A percentile compares a stretch with the other conserved stretches of the same genome.
phyloP scores from a whole-genome alignment of 2,888 invertebrate genomes.

The Neria commutata region DNA sequence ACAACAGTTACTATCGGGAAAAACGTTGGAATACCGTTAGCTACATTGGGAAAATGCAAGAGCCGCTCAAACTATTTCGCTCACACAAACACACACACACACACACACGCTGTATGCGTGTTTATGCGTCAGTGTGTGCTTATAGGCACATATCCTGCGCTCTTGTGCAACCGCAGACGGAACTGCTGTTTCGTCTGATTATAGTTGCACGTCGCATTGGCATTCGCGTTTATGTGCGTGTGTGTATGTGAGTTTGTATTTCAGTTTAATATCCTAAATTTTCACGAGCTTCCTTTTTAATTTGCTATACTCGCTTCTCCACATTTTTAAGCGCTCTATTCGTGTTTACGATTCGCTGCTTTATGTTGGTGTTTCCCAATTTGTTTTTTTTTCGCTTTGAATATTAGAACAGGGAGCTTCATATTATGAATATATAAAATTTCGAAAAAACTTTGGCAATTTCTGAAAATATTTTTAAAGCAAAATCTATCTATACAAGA shows the following conservation, averaged over 20 bases:
- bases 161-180: constrained; percentile 42
- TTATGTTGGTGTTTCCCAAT: background rate
- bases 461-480: too few relatives aligned
- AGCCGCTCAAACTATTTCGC: too few relatives aligned
- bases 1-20: too few relatives aligned
- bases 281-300: constrained; percentile 44
- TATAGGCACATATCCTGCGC: constrained; percentile 34
- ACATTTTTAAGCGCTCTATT: too few relatives aligned
- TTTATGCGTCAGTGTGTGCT: constrained; percentile 2
- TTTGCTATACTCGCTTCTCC: too few relatives aligned
- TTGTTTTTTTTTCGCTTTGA: constrained; percentile 6
- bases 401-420: background rate
- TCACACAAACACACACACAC: too few relatives aligned
- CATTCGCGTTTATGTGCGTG: background rate
- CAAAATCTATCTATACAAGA: too few relatives aligned
- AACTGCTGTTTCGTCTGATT: constrained; percentile 41
- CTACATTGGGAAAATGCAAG: too few relatives aligned
- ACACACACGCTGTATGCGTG: background rate
- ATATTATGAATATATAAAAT: too few relatives aligned
- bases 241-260: constrained; percentile 30
- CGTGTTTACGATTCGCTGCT: background rate
- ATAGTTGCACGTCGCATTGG: constrained; percentile 21
- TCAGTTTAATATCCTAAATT: constrained; percentile 48
- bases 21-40: background rate
- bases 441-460: too few relatives aligned